These are phyloP conservation scores for Lasaia peninsularis DNA, from an alignment of 1,140 invertebrate genomes.

Conservation along the genomic window DNA sequence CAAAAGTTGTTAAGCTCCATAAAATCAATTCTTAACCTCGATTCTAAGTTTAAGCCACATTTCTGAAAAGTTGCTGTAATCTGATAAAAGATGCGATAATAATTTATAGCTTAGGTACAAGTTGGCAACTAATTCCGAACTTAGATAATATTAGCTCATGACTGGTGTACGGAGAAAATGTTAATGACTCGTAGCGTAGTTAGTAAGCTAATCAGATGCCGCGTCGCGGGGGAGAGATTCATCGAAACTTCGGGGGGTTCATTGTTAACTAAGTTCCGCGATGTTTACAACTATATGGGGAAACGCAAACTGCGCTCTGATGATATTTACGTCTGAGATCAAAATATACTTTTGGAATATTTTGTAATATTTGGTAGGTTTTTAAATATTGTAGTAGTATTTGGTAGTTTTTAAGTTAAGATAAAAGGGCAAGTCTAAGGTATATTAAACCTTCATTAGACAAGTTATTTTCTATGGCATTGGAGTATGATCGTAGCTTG, in stretches of 20 bases:
- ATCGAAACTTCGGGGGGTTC: conserved; percentile 13
- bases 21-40: no score
- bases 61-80: not conserved
- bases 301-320: conserved; percentile 1
- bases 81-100: not conserved
- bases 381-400: no score
- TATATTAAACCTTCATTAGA: no score
- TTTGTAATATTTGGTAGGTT: no score
- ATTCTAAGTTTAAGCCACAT: not conserved
- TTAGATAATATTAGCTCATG: conserved; percentile 11
- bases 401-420: no score
- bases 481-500: no score
- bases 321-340: not conserved
- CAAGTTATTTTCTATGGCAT: no score
- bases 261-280: conserved; percentile 2
- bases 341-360: no score
- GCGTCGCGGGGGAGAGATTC: conserved; percentile 8
- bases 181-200: conserved; percentile 9
- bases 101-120: conserved; percentile 8
- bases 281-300: conserved; percentile 10
- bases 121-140: conserved; percentile 2
- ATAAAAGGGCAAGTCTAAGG: no score
- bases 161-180: conserved; percentile 5
- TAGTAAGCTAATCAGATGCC: conserved; percentile 12
- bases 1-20: no score